phyloP scores from a whole-genome alignment of 2,797 vertebrate species.

The Falco naumanni region DNA sequence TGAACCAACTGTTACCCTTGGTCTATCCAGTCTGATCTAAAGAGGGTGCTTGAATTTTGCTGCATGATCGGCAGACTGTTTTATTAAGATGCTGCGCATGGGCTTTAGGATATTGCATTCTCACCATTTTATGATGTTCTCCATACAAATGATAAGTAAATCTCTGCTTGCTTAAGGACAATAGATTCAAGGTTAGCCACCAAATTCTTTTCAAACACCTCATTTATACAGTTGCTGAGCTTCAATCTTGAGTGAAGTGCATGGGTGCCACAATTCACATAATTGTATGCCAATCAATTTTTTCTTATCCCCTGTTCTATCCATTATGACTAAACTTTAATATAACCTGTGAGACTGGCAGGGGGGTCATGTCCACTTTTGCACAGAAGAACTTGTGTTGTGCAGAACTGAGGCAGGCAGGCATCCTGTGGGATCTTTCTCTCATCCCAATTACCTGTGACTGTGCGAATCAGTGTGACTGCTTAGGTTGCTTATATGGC shows the following conservation, averaged over 20 bases:
- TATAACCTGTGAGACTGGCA: background rate
- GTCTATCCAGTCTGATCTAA: background rate
- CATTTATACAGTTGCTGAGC: background rate
- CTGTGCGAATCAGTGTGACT: background rate
- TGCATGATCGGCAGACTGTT: background rate
- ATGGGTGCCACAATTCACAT: background rate
- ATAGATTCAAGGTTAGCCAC: background rate
- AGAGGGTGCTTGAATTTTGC: background rate
- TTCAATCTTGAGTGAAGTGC: background rate
- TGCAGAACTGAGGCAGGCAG: background rate
- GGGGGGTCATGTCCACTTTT: rapidly evolving
- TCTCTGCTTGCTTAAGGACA: background rate
- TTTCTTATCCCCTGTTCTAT: background rate
- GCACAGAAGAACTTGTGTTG: background rate
- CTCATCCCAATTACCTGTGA: background rate
- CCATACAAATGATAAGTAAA: background rate
- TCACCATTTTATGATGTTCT: background rate
- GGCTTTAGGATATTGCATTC: background rate
- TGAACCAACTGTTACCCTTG: background rate
- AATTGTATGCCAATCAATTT: background rate
- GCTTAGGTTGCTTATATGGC: background rate
- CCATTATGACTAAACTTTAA: background rate
- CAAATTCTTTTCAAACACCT: background rate
- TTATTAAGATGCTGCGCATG: background rate
- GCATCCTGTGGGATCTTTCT: background rate